Evolutionary conservation across 2,888 invertebrate genomes (phyloP), one percentile per base, ranked within the genome.

Genomic region (Xestia c-nigrum): DNA sequence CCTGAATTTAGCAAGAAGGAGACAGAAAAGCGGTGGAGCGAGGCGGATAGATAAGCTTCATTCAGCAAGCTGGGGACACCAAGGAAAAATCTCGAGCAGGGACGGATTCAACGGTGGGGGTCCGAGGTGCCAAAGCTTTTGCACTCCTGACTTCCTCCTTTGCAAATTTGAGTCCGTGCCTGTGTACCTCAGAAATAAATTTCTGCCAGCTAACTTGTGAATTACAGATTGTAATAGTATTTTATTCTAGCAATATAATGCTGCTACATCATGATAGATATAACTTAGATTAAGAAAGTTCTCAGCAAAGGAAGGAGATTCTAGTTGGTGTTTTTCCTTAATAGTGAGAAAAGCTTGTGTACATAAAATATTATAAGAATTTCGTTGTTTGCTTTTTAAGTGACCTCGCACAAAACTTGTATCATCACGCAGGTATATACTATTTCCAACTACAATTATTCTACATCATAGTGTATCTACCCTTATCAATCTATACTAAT

Each of bases 241-340:
- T 61, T 61, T 61, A 61, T 61, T 31, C 16, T 21, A 16, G 63
- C 24, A 69, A 24, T 31, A 46, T 31, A 46, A 31, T 21, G 46
- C 61, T 59, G 59, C 31, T 59, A 59, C 59, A 24, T 52, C 63
- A 46, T 78, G 40, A 67, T 78, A 67, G n/a, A 43, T 14, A 19
- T 77, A 59, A 43, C 38, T 0, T 79, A 76, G 10, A 55, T 5
- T 79, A 70, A 79, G 31, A 70, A 61, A 61, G 46, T 68, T 59
- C 7, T 76, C 78, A 76, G 69, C 10, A 1, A 78, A 79, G 69
- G 50, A 61, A 47, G 31, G 31, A 31, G 31, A 31, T 31, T 31
- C 31, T 43, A 65, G 19, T 78, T 79, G 76, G 79, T 76, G 71
- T 61, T 50, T 55, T 61, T 76, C 79, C 76, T 79, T 50, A 79